Evolutionary conservation across 2,113 vertebrate genomes (phyloP), one percentile per base, ranked within the genome.

Genomic region (Agapornis roseicollis): DNA sequence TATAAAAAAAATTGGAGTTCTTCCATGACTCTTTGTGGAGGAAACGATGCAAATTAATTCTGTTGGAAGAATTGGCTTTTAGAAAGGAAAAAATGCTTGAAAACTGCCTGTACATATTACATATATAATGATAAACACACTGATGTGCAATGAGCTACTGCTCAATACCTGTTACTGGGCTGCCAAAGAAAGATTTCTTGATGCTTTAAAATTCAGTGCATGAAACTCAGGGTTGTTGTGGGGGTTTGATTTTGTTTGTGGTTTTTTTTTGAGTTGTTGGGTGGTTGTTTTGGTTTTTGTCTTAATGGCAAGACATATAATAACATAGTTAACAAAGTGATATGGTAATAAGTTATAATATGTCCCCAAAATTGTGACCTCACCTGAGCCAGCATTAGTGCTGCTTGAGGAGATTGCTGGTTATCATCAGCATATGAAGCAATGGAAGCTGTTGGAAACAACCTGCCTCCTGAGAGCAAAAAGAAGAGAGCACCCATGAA

Each of bases 171-270:
- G 19, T 19, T 73, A 35, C 1, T 53, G 29, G 31, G 49, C 37
- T 71, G 72, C 33, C 65, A 60, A 78, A 80, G 58, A 16, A 69
- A 33, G 33, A 60, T 74, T 31, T 71, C 13, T 16, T 0, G 2
- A 41, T 33, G 12, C 13, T 3, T 39, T n/a, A 37, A 47, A 83
- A 89, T 41, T 13, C 7, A 63, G 56, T 11, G 10, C 22, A 12
- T 64, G 22, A 29, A 80, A 83, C 10, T 39, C 11, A 17, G 52
- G 56, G 10, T 35, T 60, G 11, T 23, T 46, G 6, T 41, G 29
- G 27, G 12, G 0, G 2, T 33, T 56, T 29, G 47, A 4, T 16
- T 28, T 27, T 35, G 31, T 31, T 19, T 29, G 22, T 5, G 3
- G 42, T 4, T 24, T 39, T 41, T 41, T 24, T n/a, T 12, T 8